Evolutionary conservation across 1,140 invertebrate genomes (phyloP), one percentile per base, ranked within the genome.

Genomic region (Drosophila kepulauana): DNA sequence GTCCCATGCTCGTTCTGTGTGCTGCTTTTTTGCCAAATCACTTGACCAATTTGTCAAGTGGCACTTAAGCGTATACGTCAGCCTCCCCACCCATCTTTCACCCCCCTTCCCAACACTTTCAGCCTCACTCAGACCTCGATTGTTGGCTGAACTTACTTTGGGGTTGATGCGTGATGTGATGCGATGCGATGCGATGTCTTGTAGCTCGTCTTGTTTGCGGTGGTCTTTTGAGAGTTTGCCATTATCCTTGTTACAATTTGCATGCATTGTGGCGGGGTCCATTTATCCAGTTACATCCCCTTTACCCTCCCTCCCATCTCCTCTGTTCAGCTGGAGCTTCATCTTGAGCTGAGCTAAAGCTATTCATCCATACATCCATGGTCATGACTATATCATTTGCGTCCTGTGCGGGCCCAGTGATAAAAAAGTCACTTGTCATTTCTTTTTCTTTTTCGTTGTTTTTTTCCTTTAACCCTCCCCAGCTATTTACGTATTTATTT

Each of bases 1-100:
- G 5, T 1, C 11, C 48, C 51, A 38, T 46, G 30, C 51, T 25
- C 13, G 15, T 15, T 51, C 35, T 54, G 20, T 25, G 20, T 25
- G 20, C 28, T 63, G 49, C 63, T 85, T 89, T 90, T 85, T 72
- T 85, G 86, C 81, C 69, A 90, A 89, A 89, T 89, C 86, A 90
- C 85, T 89, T 89, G 85, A 89, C 85, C 85, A 89, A 89, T 89
- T 89, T 89, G 86, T 89, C 85, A 89, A 89, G 86, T 89, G 86
- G 81, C 85, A 90, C 79, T 89, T 89, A 85, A 79, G 85, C 73
- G 80, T 88, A 78, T 88, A 67, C 70, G 77, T 74, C 54, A 45
- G 28, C 54, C 43, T 30, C 46, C 43, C 30, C 46, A 5, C n/a
- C 6, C 20, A n/a, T 1, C 16, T 15, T 4, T 1, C 38, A 25